Conservation (phyloP, 2,113 vertebrate genomes). For the Puffinus mauretanicus region DNA sequence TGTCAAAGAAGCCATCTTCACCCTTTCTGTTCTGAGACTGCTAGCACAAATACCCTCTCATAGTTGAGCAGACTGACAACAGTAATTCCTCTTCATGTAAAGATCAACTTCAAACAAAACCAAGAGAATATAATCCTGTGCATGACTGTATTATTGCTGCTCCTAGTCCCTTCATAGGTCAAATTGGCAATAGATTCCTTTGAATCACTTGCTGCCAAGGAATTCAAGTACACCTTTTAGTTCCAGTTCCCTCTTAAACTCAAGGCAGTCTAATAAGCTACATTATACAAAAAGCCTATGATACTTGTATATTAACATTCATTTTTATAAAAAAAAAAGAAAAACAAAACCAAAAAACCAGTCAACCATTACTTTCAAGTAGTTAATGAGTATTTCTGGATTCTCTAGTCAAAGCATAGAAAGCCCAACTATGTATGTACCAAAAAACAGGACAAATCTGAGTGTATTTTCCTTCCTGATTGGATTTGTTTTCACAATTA, state of each 20-base stretch:
- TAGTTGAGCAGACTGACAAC: background rate
- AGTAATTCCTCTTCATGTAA: background rate
- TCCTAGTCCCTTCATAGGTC: background rate
- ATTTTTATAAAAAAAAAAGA: background rate
- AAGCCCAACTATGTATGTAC: background rate
- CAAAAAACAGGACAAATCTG: background rate
- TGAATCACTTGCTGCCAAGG: background rate
- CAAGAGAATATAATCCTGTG: background rate
- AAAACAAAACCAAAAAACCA: background rate
- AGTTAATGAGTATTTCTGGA: background rate
- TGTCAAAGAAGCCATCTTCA: background rate
- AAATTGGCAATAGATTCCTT: background rate
- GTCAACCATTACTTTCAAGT: background rate
- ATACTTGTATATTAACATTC: background rate
- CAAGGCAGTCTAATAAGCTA: background rate
- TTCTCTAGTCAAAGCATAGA: background rate
- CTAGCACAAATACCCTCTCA: background rate
- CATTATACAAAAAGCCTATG: background rate
- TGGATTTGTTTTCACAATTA: background rate
- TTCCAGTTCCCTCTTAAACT: background rate
- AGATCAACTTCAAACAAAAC: background rate
- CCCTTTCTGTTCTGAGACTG: background rate
- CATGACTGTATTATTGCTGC: background rate
- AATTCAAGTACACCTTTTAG: background rate
- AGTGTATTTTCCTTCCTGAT: background rate